Evolutionary conservation across 2,888 invertebrate species (phyloP), one percentile per base, ranked within the genome.

Genomic region (Drosophila aldrichi): DNA sequence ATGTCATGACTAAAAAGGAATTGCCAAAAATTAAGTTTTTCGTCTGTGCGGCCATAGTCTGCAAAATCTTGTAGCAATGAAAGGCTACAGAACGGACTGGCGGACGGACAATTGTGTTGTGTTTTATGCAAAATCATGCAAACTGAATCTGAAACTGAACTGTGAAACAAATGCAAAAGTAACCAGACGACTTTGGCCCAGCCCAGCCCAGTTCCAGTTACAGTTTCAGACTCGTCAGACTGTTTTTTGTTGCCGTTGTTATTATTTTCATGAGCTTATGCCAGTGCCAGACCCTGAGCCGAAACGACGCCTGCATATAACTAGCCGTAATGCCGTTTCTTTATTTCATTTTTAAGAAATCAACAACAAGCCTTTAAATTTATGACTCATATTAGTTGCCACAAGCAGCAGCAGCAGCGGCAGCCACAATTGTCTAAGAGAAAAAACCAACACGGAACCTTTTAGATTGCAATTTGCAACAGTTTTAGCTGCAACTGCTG

Each of bases 391-490:
- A 81, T 83, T 82, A 78, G 81, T 59, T 73, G 70, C 69, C 49
- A 58, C 67, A 57, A 69, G 55, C 71, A 65, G 38, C 71, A 36
- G 34, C 71, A 63, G 34, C 71, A 22, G 63, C 63, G 57, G 52
- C 71, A 63, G 40, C 71, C 32, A 49, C 62, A 63, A 58, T 51
- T 41, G 20, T 61, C 46, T 46, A 25, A 22, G 36, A 52, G 43
- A 14, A 61, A 58, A 55, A 63, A 63, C 66, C 74, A 87, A 89
- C 88, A 80, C 89, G 89, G 85, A 86, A 89, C 80, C 80, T 89
- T 88, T 89, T 85, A 82, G 72, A 80, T 65, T 72, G 82, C 89
- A 89, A 88, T 89, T 89, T 86, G 86, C 89, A 88, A 72, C 85
- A 76, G 75, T 84, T 86, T 88, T 78, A 74, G 70, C 72, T 51